Percentiles rank a stretch among this genome's conserved stretches.
Evolutionary conservation across 2,797 vertebrate genomes (phyloP).

Genomic region (Sciurus vulgaris): DNA sequence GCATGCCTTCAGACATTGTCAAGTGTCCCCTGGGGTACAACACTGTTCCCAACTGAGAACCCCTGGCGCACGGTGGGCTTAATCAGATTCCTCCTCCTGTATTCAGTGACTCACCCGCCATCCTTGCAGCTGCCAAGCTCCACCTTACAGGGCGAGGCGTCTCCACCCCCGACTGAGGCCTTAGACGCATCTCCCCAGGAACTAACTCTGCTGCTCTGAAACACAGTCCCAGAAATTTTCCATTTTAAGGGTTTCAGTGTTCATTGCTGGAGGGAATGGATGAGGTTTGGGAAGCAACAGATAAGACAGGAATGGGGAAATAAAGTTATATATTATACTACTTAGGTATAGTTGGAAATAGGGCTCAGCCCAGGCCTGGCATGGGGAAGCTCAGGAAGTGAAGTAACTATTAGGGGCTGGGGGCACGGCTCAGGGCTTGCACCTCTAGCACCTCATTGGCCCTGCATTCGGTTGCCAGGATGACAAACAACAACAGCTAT

Average conservation of each 20-base stretch:
- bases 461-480: background rate
- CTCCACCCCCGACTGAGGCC: fast-evolving
- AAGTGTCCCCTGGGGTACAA: background rate
- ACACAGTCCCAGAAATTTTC: background rate
- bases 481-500: background rate
- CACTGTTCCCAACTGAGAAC: background rate
- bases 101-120: background rate
- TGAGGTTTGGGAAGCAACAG: background rate
- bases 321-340: background rate
- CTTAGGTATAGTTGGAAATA: background rate
- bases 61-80: background rate
- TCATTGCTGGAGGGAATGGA: background rate
- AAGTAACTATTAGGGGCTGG: background rate
- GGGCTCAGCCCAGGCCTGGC: background rate
- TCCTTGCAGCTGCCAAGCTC: background rate
- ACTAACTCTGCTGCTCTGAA: background rate
- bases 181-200: background rate
- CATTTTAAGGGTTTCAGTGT: background rate
- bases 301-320: background rate
- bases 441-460: too few relatives aligned
- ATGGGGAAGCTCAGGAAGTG: background rate
- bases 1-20: background rate
- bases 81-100: background rate
- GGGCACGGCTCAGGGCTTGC: background rate
- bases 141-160: fast-evolving